Conservation (phyloP, 2,113 vertebrate species). For the Heptranchias perlo region DNA sequence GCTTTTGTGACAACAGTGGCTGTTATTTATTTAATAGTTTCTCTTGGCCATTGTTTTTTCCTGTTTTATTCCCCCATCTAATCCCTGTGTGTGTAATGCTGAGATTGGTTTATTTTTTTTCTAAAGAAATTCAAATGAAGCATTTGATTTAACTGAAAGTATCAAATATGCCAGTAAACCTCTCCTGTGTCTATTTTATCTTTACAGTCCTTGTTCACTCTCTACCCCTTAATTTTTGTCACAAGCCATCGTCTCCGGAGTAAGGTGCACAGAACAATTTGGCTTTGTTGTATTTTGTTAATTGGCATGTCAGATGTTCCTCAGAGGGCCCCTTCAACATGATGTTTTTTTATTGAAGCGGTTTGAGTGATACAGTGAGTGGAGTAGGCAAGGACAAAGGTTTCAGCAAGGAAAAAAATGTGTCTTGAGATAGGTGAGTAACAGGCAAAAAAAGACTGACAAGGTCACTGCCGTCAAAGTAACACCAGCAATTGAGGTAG, state of each 20-base stretch:
- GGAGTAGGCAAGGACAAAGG: slow-evolving; percentile 53
- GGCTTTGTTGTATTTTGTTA: slow-evolving; percentile 51
- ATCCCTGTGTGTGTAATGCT: background rate
- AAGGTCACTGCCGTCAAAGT: slow-evolving; percentile 53
- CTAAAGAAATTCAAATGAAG: slow-evolving; percentile 36
- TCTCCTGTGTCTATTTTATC: slow-evolving; percentile 20
- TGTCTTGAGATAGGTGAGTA: slow-evolving; percentile 48
- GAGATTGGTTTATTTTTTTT: background rate
- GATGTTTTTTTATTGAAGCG: slow-evolving; percentile 50
- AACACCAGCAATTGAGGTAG: slow-evolving; percentile 42
- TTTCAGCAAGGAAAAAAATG: slow-evolving; percentile 45
- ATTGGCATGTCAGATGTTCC: slow-evolving; percentile 57
- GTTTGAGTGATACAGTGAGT: slow-evolving; percentile 60
- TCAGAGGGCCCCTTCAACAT: slow-evolving; percentile 49
- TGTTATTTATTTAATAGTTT: slow-evolving; percentile 14
- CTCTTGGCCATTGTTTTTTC: slow-evolving; percentile 1
- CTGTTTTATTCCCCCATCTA: slow-evolving; percentile 2
- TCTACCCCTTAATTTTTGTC: slow-evolving; percentile 30
- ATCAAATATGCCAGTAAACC: background rate
- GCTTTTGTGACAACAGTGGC: background rate
- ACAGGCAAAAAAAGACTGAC: slow-evolving; percentile 43
- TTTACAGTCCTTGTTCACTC: slow-evolving; percentile 11
- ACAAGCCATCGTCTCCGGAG: slow-evolving; percentile 21
- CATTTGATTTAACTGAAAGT: slow-evolving; percentile 30
- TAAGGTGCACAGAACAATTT: slow-evolving; percentile 44